phyloP scores from a whole-genome alignment of 64 coral and sea anemone genomes.

The Anthopleura sola region DNA sequence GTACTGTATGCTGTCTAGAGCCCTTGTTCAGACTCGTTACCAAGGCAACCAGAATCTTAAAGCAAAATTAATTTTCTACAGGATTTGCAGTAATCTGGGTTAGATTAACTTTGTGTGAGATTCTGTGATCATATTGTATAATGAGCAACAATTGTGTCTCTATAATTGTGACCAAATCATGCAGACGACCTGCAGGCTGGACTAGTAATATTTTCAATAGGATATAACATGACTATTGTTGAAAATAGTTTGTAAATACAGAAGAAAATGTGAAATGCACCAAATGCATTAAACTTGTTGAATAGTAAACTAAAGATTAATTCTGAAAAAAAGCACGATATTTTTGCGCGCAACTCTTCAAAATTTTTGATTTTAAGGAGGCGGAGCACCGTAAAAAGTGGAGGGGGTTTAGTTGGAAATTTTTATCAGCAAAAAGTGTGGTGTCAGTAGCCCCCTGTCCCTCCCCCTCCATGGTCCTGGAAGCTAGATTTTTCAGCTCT shows the following conservation, averaged over 20 bases:
- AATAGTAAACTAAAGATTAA: neutral
- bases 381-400: no score
- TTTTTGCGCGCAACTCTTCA: no score
- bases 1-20: no score
- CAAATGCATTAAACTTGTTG: neutral
- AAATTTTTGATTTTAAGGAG: no score
- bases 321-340: neutral
- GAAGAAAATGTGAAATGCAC: neutral
- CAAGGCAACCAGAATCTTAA: no score
- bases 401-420: no score
- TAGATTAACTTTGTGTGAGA: neutral
- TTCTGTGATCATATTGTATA: neutral
- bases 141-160: neutral
- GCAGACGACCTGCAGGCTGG: neutral
- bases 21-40: no score
- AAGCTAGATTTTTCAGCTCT: no score
- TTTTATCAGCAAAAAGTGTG: no score
- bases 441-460: no score
- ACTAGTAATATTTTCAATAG: neutral
- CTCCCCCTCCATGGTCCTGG: no score
- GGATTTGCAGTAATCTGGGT: neutral
- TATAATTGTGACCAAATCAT: neutral
- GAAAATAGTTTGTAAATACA: constrained; percentile 2
- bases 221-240: neutral
- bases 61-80: neutral